Conservation (phyloP, 2,888 invertebrate species). For the Acleris literana region DNA sequence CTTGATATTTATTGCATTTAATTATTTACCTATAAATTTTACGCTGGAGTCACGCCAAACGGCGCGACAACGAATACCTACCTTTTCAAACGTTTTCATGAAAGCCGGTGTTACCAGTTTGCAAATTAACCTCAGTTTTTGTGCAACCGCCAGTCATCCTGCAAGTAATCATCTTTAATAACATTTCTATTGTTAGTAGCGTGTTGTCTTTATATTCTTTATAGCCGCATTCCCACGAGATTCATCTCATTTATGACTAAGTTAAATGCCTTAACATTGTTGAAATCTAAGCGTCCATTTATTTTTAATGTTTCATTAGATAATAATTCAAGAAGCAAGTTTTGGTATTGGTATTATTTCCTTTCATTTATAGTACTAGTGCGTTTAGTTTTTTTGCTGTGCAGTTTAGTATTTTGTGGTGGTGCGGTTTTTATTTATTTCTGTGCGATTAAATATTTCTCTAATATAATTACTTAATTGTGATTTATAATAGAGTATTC, state of each 20-base stretch:
- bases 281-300: background rate
- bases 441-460: no score
- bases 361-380: no score
- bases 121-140: constrained; percentile 23
- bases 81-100: constrained; percentile 4
- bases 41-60: no score
- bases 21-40: no score
- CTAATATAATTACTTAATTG: no score
- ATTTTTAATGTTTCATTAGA: background rate
- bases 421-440: no score
- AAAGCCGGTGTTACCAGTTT: constrained; percentile 19
- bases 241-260: constrained; percentile 23
- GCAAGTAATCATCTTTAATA: constrained; percentile 32
- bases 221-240: constrained; percentile 23
- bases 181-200: constrained; percentile 16
- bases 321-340: background rate
- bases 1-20: no score
- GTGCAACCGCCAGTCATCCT: constrained; percentile 28
- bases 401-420: no score
- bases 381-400: no score
- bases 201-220: constrained; percentile 9
- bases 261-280: background rate
- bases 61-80: no score
- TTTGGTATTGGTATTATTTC: background rate
- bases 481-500: no score